A percentile compares a stretch with the other conserved stretches of the same genome.
phyloP scores from a whole-genome alignment of 2,113 vertebrate species.

The Ptilorrhoa leucosticta region DNA sequence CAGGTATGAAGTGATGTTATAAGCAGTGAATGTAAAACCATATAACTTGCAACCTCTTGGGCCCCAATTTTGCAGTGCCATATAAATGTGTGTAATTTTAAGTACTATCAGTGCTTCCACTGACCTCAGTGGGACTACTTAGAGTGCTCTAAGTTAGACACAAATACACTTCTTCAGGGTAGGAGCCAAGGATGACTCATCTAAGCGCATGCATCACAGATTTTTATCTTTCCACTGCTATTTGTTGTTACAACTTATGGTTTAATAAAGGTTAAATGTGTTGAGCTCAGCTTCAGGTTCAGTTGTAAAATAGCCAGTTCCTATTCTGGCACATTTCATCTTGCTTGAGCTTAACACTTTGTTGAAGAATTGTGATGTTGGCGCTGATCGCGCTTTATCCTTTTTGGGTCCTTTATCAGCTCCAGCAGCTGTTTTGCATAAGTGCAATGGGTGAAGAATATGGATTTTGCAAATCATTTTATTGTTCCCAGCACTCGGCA shows the following conservation, averaged over 20 bases:
- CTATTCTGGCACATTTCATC: neutral
- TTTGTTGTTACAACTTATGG: neutral
- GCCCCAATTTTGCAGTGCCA: neutral
- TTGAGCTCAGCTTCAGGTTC: neutral
- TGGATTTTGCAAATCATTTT: slow-evolving; percentile 25
- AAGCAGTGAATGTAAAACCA: neutral
- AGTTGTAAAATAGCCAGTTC: neutral
- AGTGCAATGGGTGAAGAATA: slow-evolving; percentile 19
- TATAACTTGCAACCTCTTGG: neutral
- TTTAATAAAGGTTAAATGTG: slow-evolving; percentile 44
- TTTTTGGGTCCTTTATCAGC: slow-evolving; percentile 24
- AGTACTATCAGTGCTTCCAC: neutral
- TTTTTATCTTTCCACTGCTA: slow-evolving; percentile 2
- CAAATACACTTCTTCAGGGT: neutral
- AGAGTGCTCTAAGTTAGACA: neutral
- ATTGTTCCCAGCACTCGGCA: slow-evolving; percentile 1
- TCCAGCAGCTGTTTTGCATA: slow-evolving; percentile 57
- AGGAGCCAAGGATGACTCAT: slow-evolving; percentile 32
- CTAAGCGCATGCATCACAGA: neutral
- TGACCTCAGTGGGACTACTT: slow-evolving; percentile 35
- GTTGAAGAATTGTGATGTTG: neutral
- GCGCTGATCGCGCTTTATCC: neutral
- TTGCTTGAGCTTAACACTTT: slow-evolving; percentile 2
- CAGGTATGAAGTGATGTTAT: neutral
- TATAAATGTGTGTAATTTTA: neutral